Base-by-base conservation (phyloP, 2,888 invertebrate species). In the Perizoma affinitatum region DNA sequence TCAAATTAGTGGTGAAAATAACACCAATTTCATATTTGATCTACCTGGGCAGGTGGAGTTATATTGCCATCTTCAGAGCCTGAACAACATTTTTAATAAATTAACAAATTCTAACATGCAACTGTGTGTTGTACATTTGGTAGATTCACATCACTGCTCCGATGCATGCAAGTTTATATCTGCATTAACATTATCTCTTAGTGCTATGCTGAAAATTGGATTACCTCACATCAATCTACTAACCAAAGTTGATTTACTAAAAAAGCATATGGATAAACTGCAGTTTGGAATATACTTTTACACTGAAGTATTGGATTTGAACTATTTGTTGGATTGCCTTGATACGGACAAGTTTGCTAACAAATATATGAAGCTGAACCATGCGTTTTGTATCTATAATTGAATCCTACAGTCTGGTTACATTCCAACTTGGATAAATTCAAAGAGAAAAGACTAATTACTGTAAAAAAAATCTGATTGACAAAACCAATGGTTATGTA, bases 121-220 rank as follows among this genome's bases (percentile, higher is more conserved):
- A 73, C 83, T 99, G 58, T 98, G 98, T 82, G 96, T 97, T 36
- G 96, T 99, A 2, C 97, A 99, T 88, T 93, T 99, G 51, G 95
- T 99, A 5, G 99, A 99, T 88, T 98, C 98, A 0, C 98, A 98
- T 87, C 98, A 98, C 83, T 98, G 98, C 82, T 96, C 96, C 50
- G 98, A 99, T 90, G 96, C 98, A 50, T 94, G 96, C 1, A 99
- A 99, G 89, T 99, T 98, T 86, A 96, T 99, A 61, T 96, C 99
- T 41, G 97, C 98, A 2, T 87, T 99, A 42, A 93, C 99, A 78
- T 93, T 98, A 65, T 97, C 98, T 9, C 92, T 99, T 58, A 96
- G 96, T 70, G 96, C 98, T 11, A 99, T 99, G 99, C 90, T 99
- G 62, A 96, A 98, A 78, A 95, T 99, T 86, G 98, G 96, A 51